These are phyloP conservation scores for Lomographa bimaculata DNA, from an alignment of 2,888 invertebrate species.

Conservation along the genomic window DNA sequence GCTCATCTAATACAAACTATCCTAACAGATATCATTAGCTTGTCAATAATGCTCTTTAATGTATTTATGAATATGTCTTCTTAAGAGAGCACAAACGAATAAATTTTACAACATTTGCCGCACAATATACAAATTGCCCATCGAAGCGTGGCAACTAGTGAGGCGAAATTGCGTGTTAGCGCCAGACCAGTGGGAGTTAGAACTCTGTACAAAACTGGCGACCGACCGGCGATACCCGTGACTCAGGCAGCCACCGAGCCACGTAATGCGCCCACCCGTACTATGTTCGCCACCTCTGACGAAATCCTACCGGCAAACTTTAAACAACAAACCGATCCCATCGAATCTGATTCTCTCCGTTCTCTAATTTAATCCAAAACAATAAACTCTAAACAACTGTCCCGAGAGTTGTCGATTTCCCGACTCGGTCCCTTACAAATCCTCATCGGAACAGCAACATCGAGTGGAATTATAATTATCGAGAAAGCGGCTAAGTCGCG, in stretches of 20 bases:
- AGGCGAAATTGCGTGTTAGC: slow-evolving; percentile 72
- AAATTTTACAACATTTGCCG: slow-evolving; percentile 49
- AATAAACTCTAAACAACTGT: slow-evolving; percentile 38
- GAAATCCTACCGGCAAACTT: slow-evolving; percentile 42
- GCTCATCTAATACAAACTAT: too few relatives aligned
- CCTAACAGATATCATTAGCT: too few relatives aligned
- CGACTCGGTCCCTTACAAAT: slow-evolving; percentile 47
- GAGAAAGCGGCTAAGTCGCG: slow-evolving; percentile 64
- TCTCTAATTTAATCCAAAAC: slow-evolving; percentile 36
- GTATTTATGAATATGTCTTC: too few relatives aligned
- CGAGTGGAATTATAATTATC: slow-evolving; percentile 69
- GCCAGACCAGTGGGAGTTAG: slow-evolving; percentile 61
- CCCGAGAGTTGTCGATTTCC: slow-evolving; percentile 19
- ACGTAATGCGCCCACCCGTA: slow-evolving; percentile 57
- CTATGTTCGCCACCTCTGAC: slow-evolving; percentile 36
- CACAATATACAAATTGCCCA: slow-evolving; percentile 65
- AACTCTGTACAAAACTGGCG: slow-evolving; percentile 58
- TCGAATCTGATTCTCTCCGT: slow-evolving; percentile 23
- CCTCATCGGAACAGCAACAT: slow-evolving; percentile 53
- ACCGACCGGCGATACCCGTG: slow-evolving; percentile 52
- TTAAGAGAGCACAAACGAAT: slow-evolving; percentile 39
- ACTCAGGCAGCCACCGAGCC: slow-evolving; percentile 56
- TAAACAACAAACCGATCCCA: slow-evolving; percentile 29
- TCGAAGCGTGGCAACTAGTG: slow-evolving; percentile 66
- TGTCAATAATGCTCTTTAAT: too few relatives aligned